Evolutionary conservation across 2,113 vertebrate genomes (phyloP).

Genomic region (Chamaetylas fuelleborni): DNA sequence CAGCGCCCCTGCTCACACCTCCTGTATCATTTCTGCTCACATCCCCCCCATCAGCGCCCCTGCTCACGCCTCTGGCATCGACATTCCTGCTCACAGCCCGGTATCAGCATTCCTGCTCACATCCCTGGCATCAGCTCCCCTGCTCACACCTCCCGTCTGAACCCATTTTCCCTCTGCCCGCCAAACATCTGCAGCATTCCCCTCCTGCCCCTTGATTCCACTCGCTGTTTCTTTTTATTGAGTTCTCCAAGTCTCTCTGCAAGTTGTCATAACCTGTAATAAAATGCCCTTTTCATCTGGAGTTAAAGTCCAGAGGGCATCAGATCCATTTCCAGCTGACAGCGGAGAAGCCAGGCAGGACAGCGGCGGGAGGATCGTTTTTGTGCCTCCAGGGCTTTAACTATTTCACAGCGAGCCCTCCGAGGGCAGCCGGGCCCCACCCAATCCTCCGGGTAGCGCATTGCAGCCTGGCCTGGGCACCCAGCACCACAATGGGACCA

Average conservation of each 20-base stretch:
- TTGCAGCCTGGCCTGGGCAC: background rate
- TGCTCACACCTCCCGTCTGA: conserved; percentile 73
- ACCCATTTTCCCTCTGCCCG: conserved; percentile 71
- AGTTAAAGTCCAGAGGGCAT: conserved; percentile 77
- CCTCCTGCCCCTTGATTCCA: conserved; percentile 28
- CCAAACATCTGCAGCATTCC: conserved; percentile 68
- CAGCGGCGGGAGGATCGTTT: background rate
- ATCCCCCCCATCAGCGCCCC: background rate
- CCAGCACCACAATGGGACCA: background rate
- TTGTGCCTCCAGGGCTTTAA: conserved; percentile 32
- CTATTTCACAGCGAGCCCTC: background rate
- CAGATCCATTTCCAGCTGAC: conserved; percentile 78
- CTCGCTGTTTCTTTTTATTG: conserved; percentile 70
- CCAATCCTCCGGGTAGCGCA: rapidly evolving
- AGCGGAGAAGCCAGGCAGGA: conserved; percentile 22
- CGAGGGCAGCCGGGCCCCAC: background rate
- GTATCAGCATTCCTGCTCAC: background rate
- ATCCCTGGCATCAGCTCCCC: conserved; percentile 48
- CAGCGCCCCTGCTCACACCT: background rate
- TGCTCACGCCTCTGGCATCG: background rate
- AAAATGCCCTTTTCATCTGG: conserved; percentile 70
- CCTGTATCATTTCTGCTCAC: background rate
- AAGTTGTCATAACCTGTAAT: conserved; percentile 81
- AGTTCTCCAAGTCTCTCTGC: conserved; percentile 73
- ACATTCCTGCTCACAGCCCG: background rate